Conservation (phyloP, 2,888 invertebrate genomes). For the Ecliptopera silaceata region DNA sequence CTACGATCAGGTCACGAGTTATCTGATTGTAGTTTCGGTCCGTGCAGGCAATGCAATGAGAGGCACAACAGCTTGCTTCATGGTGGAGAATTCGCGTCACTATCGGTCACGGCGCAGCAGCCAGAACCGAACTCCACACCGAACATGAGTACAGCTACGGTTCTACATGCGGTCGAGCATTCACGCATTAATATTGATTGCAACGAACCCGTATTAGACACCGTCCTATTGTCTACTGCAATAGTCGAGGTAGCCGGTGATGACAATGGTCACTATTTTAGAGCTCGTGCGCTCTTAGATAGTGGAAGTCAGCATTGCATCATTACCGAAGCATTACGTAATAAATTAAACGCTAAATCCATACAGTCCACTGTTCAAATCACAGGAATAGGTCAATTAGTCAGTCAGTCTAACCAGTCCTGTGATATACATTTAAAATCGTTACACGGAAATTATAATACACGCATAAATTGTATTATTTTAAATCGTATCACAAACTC, state of each 20-base stretch:
- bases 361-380: slow-evolving; percentile 23
- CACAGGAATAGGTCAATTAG: slow-evolving; percentile 28
- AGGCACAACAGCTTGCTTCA: background rate
- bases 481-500: background rate
- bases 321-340: background rate
- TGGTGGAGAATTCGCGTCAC: too few relatives aligned
- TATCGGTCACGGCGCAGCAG: too few relatives aligned
- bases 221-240: background rate
- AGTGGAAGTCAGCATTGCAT: slow-evolving; percentile 32
- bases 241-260: slow-evolving; percentile 3
- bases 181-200: slow-evolving; percentile 5
- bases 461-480: background rate
- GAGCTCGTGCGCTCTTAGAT: background rate
- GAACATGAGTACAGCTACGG: too few relatives aligned
- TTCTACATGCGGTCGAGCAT: slow-evolving; percentile 1
- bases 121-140: too few relatives aligned
- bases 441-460: slow-evolving; percentile 8
- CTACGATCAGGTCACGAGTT: slow-evolving; percentile 8
- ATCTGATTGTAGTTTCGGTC: slow-evolving; percentile 7
- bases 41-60: slow-evolving; percentile 9
- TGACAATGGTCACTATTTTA: background rate
- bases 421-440: slow-evolving; percentile 5
- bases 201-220: background rate
- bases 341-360: too few relatives aligned
- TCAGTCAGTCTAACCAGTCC: background rate